These are phyloP conservation scores for Cyphomyrmex costatus DNA, from an alignment of 1,140 invertebrate genomes.

Conservation along the genomic window DNA sequence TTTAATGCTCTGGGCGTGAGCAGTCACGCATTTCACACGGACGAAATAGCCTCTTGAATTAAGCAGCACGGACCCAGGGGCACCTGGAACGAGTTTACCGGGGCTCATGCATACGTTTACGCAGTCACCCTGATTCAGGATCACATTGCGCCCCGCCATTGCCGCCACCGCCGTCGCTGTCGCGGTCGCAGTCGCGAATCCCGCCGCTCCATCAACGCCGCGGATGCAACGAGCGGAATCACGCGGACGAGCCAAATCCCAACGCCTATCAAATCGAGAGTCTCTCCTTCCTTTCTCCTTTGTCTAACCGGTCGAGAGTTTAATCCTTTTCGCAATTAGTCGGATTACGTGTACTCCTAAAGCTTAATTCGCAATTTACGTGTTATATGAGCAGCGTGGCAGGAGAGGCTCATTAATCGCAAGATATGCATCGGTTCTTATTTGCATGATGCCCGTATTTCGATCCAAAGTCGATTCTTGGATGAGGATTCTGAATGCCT, in stretches of 20 bases:
- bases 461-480: slow-evolving; percentile 42
- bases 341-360: slow-evolving; percentile 40
- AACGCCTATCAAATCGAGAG: slow-evolving; percentile 21
- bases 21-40: slow-evolving; percentile 68
- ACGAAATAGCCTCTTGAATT: slow-evolving; percentile 70
- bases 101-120: slow-evolving; percentile 72
- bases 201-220: background rate
- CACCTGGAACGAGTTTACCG: slow-evolving; percentile 72
- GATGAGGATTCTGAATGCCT: slow-evolving; percentile 35
- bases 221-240: background rate
- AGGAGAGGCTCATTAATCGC: slow-evolving; percentile 39
- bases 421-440: slow-evolving; percentile 54
- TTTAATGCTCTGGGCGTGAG: slow-evolving; percentile 64
- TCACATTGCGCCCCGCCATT: slow-evolving; percentile 13
- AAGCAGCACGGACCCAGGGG: slow-evolving; percentile 63
- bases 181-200: background rate
- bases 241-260: slow-evolving; percentile 34
- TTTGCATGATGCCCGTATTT: slow-evolving; percentile 47
- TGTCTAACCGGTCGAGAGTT: background rate
- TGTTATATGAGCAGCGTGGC: background rate
- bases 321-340: slow-evolving; percentile 37
- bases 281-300: background rate
- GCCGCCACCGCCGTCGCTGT: background rate
- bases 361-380: slow-evolving; percentile 56
- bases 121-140: slow-evolving; percentile 63